Base-by-base conservation (phyloP, 2,113 vertebrate genomes). In the Laticauda colubrina region DNA sequence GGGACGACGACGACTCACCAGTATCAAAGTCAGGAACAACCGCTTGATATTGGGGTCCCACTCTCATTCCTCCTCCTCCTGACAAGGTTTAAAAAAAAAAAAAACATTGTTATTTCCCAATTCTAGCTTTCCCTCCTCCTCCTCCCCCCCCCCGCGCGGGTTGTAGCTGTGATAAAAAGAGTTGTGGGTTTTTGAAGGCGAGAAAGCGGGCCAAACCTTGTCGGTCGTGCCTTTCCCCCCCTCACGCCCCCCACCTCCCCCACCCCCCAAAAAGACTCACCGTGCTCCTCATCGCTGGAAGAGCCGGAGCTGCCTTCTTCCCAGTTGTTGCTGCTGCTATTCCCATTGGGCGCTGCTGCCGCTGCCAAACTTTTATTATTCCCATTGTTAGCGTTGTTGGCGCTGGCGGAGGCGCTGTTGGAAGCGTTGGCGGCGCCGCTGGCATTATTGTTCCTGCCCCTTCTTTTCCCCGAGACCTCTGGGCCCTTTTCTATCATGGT, bases 271-370 rank as follows among this genome's bases (percentile, higher is more conserved):
- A 14, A 88, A 95, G 95, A 96, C 98, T 97, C 97, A 99, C 99
- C 98, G 96, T 98, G 98, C 97, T 99, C 99, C 92, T 99, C 98
- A 96, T 99, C 99, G 97, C 98, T 99, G 94, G 98, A 98, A n/a
- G 98, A 98, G 91, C 98, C 98, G 61, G 98, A 98, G 98, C 98
- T 99, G 97, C 98, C 98, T 93, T 99, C 98, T 95, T 99, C 98
- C 98, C 98, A 99, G 98, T 98, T 98, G 94, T 97, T 97, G 94
- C 98, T 97, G 96, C 97, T 98, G 96, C 97, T 98, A 94, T 98
- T 98, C 96, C 98, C 98, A 93, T 98, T 97, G 56, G 92, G 92
- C 92, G 92, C 69, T 91, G 96, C 96, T 89, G 95, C 94, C 90
- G 97, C 85, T 85, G 98, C 98, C 97, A 99, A 98, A 97, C 96